Evolutionary conservation across 2,113 vertebrate genomes (phyloP).

Genomic region (Galemys pyrenaicus): DNA sequence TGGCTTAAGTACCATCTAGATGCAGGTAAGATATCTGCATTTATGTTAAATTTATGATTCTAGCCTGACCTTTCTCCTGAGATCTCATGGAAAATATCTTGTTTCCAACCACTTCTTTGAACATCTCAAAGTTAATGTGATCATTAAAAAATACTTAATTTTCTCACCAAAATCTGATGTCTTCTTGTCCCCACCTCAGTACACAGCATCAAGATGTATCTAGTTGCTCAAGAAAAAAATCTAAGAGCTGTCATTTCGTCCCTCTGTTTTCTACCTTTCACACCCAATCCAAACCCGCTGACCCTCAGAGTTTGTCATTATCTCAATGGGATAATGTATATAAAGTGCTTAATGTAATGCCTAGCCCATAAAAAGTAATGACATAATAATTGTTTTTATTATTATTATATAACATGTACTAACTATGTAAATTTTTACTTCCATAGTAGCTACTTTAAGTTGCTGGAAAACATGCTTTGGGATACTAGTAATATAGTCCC

Average conservation of each 20-base stretch:
- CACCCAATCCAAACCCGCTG: background rate
- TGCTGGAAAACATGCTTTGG: slow-evolving; percentile 23
- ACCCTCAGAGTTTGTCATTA: background rate
- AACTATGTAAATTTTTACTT: slow-evolving; percentile 20
- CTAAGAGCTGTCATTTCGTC: background rate
- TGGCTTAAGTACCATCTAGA: background rate
- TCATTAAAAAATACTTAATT: slow-evolving; percentile 30
- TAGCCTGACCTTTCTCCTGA: background rate
- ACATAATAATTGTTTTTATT: background rate
- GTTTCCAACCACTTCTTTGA: background rate
- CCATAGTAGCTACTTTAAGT: background rate
- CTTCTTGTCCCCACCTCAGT: background rate
- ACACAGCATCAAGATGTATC: background rate
- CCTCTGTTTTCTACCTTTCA: background rate
- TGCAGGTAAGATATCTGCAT: background rate
- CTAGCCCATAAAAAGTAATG: slow-evolving; percentile 1
- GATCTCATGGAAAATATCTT: background rate
- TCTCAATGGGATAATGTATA: background rate
- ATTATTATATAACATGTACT: background rate
- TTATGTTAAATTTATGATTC: background rate
- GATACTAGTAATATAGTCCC: background rate
- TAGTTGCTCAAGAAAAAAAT: slow-evolving; percentile 11
- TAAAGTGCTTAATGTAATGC: slow-evolving; percentile 22
- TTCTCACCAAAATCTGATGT: background rate
- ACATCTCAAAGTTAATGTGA: background rate